A percentile compares a stretch with the other conserved stretches of the same genome.
Evolutionary conservation across 2,797 vertebrate species (phyloP).

Genomic region (Novumbra hubbsi): DNA sequence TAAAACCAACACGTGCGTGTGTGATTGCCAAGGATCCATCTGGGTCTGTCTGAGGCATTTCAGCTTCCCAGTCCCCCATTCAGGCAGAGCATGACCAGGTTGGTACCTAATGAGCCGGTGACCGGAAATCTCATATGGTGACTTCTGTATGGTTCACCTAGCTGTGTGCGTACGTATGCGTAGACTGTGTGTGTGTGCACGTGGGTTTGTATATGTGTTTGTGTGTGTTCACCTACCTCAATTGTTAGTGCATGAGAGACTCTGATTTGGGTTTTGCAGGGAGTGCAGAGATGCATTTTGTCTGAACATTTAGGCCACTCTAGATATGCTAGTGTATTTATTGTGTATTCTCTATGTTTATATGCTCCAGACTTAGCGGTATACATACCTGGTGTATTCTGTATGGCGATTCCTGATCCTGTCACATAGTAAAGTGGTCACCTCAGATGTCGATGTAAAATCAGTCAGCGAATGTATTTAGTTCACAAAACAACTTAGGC

Average conservation of each 20-base stretch:
- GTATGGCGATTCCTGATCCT: too few relatives aligned
- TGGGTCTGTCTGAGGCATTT: conserved; percentile 47
- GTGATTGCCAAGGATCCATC: conserved; percentile 48
- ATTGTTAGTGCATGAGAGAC: conserved; percentile 48
- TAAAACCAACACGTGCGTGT: too few relatives aligned
- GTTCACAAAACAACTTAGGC: background rate
- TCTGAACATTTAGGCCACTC: conserved; percentile 16
- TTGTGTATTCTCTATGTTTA: background rate
- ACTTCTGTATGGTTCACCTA: conserved; percentile 59
- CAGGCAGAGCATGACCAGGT: conserved; percentile 58
- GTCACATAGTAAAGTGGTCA: background rate
- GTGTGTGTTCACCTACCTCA: conserved; percentile 50
- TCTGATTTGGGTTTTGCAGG: conserved; percentile 44
- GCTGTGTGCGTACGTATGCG: background rate
- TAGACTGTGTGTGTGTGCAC: too few relatives aligned
- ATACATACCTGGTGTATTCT: too few relatives aligned
- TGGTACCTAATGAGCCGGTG: conserved; percentile 67
- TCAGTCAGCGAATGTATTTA: too few relatives aligned
- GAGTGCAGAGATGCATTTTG: conserved; percentile 26
- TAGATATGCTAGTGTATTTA: background rate
- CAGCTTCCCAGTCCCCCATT: conserved; percentile 55
- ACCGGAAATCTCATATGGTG: conserved; percentile 68
- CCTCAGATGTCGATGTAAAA: too few relatives aligned
- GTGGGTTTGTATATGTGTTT: background rate
- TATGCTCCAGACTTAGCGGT: too few relatives aligned